Evolutionary conservation across 35 echinoderm and acorn worm genomes (phyloP).

Genomic region (Stichopus chloronotus): DNA sequence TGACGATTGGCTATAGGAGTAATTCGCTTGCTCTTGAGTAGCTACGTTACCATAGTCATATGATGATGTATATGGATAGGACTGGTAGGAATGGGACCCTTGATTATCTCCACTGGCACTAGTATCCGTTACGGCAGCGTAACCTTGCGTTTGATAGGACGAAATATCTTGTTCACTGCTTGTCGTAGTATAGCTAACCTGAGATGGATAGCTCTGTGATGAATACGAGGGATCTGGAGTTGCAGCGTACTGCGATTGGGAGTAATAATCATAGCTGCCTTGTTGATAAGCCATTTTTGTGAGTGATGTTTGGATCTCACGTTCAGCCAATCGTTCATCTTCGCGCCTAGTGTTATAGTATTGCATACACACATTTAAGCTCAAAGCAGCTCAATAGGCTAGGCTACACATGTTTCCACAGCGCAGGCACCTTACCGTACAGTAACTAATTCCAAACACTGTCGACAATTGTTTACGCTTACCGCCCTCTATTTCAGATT

Average conservation of each 20-base stretch:
- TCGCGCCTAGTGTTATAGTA: neutral
- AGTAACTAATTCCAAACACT: no score
- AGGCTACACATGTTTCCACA: neutral
- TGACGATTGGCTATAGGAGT: neutral
- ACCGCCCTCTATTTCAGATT: no score
- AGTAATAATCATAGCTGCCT: neutral
- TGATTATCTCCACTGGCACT: neutral
- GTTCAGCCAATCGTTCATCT: neutral
- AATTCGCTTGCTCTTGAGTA: neutral
- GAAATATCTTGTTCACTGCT: neutral
- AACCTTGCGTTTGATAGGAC: neutral
- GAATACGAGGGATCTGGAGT: neutral
- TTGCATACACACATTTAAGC: neutral
- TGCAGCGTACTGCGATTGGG: conserved; percentile 19
- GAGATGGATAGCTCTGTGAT: conserved; percentile 4
- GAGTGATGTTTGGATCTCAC: neutral
- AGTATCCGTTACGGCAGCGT: neutral
- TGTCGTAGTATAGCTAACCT: neutral
- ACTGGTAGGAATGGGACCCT: neutral
- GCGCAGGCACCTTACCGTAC: no score
- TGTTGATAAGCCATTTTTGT: conserved; percentile 25
- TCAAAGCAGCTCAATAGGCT: no score
- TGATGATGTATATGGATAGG: neutral
- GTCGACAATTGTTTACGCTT: no score
- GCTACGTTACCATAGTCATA: neutral